Evolutionary conservation across 2,113 vertebrate genomes (phyloP).

Genomic region (Xyliphius kryptos): DNA sequence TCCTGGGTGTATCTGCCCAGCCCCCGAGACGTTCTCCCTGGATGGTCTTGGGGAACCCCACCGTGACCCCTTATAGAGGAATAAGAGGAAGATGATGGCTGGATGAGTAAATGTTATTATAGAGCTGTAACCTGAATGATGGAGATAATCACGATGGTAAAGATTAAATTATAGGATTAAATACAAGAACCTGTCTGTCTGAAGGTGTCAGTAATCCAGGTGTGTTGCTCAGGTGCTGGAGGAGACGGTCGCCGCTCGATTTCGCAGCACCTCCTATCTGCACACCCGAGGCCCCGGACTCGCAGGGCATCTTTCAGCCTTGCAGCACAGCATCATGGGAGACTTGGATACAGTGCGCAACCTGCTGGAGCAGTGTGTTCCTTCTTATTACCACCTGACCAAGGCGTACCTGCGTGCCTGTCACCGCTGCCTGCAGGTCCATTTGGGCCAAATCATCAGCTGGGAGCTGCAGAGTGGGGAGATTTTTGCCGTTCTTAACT

Average conservation of each 20-base stretch:
- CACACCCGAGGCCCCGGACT: conserved; percentile 68
- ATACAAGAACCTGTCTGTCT: too few species aligned
- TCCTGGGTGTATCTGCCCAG: too few species aligned
- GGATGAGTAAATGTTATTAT: too few species aligned
- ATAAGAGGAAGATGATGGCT: too few species aligned
- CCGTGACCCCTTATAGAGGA: too few species aligned
- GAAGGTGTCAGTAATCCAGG: neutral
- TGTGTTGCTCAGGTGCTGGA: conserved; percentile 59
- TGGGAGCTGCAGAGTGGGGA: conserved; percentile 83
- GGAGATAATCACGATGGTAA: too few species aligned
- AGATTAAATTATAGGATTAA: too few species aligned
- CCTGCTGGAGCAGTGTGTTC: conserved; percentile 85
- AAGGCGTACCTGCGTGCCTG: conserved; percentile 69
- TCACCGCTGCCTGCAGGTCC: conserved; percentile 70
- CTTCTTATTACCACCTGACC: conserved; percentile 77
- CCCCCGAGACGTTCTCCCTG: too few species aligned
- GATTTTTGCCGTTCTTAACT: conserved; percentile 84
- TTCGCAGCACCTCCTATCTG: conserved; percentile 64
- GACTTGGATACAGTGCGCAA: conserved; percentile 79
- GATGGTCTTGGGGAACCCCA: too few species aligned
- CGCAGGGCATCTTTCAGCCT: conserved; percentile 71
- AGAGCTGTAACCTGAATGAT: too few species aligned
- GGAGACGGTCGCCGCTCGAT: conserved; percentile 59
- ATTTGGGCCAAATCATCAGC: conserved; percentile 75
- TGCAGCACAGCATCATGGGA: conserved; percentile 74